Conservation (phyloP, 2,888 invertebrate species). For the Eledona agricola region DNA sequence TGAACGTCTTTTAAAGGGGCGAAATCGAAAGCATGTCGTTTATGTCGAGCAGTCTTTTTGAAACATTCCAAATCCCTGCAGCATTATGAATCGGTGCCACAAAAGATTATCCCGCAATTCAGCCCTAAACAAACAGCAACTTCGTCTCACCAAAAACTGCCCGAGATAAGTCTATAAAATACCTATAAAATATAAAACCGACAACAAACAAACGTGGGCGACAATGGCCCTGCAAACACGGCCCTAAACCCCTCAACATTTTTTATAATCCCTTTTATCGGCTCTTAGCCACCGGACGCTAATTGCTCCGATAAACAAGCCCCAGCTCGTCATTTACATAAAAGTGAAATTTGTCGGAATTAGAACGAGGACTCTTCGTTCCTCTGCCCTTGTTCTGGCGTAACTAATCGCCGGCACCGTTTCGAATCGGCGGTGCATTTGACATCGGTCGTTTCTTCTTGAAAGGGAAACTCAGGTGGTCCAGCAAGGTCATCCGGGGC, state of each 20-base stretch:
- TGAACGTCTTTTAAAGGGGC: too few species aligned
- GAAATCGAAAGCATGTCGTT: slow-evolving; percentile 7
- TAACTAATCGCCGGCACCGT: slow-evolving; percentile 16
- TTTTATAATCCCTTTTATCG: slow-evolving; percentile 22
- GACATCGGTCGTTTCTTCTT: slow-evolving; percentile 16
- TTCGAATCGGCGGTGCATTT: slow-evolving; percentile 12
- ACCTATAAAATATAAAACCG: slow-evolving; percentile 28
- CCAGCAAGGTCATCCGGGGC: slow-evolving; percentile 18
- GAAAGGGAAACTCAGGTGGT: slow-evolving; percentile 34
- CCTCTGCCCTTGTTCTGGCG: slow-evolving; percentile 11
- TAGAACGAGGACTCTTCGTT: slow-evolving; percentile 19
- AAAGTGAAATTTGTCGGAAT: slow-evolving; percentile 17
- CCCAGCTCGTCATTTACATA: slow-evolving; percentile 2
- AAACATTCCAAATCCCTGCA: slow-evolving; percentile 12
- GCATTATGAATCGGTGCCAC: slow-evolving; percentile 9
- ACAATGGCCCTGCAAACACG: slow-evolving; percentile 17
- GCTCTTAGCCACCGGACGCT: slow-evolving; percentile 22
- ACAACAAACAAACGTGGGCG: slow-evolving; percentile 24
- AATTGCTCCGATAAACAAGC: slow-evolving; percentile 25
- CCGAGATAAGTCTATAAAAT: slow-evolving; percentile 28
- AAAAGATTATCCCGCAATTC: slow-evolving; percentile 29
- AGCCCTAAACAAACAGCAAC: slow-evolving; percentile 29
- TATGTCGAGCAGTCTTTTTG: slow-evolving; percentile 1
- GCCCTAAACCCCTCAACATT: slow-evolving; percentile 15
- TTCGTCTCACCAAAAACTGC: slow-evolving; percentile 26